Conservation (phyloP, 2,113 vertebrate genomes). For the Tautogolabrus adspersus region DNA sequence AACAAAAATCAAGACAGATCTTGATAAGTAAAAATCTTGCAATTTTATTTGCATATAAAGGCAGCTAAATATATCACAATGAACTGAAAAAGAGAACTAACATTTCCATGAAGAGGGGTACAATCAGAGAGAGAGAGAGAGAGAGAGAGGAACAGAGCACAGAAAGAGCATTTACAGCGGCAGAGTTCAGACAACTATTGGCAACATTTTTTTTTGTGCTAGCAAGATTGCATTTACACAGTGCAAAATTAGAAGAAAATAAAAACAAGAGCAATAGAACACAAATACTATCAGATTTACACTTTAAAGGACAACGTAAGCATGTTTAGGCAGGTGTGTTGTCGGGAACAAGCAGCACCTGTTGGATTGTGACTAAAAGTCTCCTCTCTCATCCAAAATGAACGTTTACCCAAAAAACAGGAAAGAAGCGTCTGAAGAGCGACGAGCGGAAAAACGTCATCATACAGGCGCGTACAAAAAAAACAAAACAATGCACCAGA, state of each 20-base stretch:
- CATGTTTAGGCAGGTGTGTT: constrained; percentile 88
- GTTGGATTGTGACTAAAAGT: constrained; percentile 73
- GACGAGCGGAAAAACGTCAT: constrained; percentile 58
- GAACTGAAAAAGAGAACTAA: constrained; percentile 95
- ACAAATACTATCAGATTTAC: constrained; percentile 91
- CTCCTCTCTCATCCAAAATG: constrained; percentile 68
- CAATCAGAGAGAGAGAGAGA: constrained; percentile 84
- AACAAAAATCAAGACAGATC: constrained; percentile 18
- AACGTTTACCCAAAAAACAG: constrained; percentile 55
- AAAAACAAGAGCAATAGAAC: constrained; percentile 72
- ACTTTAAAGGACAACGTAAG: constrained; percentile 91
- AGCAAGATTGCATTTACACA: constrained; percentile 99
- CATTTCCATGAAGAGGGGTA: constrained; percentile 90
- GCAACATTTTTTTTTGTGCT: constrained; percentile 96
- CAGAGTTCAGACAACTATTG: constrained; percentile 93
- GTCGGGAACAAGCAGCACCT: constrained; percentile 66
- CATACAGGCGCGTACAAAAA: constrained; percentile 53
- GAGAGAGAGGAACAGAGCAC: constrained; percentile 79
- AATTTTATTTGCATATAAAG: constrained; percentile 99
- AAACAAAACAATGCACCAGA: constrained; percentile 60
- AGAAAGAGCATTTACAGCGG: constrained; percentile 92
- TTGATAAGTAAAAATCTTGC: constrained; percentile 96
- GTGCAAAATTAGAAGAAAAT: constrained; percentile 91
- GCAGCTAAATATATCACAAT: constrained; percentile 99
- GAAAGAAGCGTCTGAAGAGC: constrained; percentile 40